Conservation (phyloP, 2,888 invertebrate genomes). For the Pandemis corylana region DNA sequence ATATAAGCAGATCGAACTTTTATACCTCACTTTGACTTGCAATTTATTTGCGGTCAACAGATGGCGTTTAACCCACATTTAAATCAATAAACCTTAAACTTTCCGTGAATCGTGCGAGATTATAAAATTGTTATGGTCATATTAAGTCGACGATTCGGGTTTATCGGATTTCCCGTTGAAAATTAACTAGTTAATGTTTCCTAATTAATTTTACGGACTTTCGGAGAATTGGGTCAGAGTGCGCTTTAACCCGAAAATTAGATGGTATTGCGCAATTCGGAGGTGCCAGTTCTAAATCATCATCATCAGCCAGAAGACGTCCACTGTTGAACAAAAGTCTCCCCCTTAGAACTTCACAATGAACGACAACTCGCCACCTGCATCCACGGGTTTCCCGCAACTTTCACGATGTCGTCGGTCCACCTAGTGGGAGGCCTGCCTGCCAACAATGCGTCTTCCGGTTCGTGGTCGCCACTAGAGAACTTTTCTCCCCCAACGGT, state of each 20-base stretch:
- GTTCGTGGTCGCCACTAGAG: no score
- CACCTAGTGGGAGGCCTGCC: no score
- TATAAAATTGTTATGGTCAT: conserved; percentile 40
- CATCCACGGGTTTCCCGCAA: no score
- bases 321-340: no score
- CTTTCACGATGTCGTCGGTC: no score
- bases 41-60: conserved; percentile 46
- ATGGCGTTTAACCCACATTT: conserved; percentile 54
- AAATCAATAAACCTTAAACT: conserved; percentile 51
- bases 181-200: conserved; percentile 26
- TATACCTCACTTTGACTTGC: conserved; percentile 33
- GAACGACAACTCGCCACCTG: no score
- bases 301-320: no score
- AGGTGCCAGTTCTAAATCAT: neutral
- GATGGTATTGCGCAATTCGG: conserved; percentile 4
- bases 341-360: no score
- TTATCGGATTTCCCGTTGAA: conserved; percentile 19
- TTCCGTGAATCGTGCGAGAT: conserved; percentile 46
- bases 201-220: conserved; percentile 26
- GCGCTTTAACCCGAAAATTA: conserved; percentile 17
- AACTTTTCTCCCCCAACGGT: no score
- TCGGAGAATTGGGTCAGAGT: conserved; percentile 28
- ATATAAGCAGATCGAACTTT: neutral
- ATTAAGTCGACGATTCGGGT: conserved; percentile 9
- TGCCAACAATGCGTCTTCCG: no score